Conservation (phyloP, 2,888 invertebrate species). For the Synanthedon tipuliformis region DNA sequence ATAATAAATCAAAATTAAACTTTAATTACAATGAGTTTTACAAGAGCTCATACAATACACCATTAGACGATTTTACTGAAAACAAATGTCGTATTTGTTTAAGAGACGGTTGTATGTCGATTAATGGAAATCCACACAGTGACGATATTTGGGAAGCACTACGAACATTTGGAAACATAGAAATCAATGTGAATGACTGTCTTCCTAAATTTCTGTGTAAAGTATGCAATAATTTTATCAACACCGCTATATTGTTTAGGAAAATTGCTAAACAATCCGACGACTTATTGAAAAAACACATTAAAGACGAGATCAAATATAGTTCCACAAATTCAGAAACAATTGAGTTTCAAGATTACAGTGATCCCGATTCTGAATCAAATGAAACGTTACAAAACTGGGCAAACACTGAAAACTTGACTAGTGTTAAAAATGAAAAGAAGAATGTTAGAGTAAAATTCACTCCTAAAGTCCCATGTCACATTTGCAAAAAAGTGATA, state of each 20-base stretch:
- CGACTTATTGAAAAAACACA: conserved; percentile 22
- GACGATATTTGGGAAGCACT: conserved; percentile 11
- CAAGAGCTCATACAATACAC: conserved; percentile 4
- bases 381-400: background rate
- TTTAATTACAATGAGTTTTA: conserved; percentile 8
- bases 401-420: background rate
- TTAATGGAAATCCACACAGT: conserved; percentile 11
- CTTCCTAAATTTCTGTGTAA: conserved; percentile 38
- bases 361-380: background rate
- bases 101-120: conserved; percentile 15
- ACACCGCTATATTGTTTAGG: conserved; percentile 33
- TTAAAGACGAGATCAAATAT: conserved; percentile 5
- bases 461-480: conserved; percentile 26
- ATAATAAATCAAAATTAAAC: conserved; percentile 5
- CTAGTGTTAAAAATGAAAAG: conserved; percentile 7
- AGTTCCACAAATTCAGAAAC: background rate
- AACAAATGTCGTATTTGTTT: conserved; percentile 16
- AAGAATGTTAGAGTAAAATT: conserved; percentile 10
- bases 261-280: conserved; percentile 34
- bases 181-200: conserved; percentile 26
- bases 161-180: conserved; percentile 21
- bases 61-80: conserved; percentile 6
- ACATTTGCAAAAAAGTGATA: conserved; percentile 28
- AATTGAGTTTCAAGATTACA: conserved; percentile 1
- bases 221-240: conserved; percentile 34